These are phyloP conservation scores for Pongo abelii DNA, from an alignment of 2,113 vertebrate species.

Conservation along the genomic window DNA sequence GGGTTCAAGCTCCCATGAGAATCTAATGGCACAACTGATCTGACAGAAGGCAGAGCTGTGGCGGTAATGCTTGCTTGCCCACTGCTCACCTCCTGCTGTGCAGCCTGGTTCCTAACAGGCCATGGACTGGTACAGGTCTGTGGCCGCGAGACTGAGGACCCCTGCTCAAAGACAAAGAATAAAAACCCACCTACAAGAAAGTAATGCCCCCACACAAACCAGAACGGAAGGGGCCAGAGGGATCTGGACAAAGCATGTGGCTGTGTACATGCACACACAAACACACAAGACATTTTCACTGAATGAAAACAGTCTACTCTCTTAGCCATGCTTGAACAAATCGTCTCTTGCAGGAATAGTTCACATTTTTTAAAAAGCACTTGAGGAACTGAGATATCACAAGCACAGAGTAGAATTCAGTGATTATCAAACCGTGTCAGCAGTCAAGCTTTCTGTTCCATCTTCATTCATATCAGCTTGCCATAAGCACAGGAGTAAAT, in stretches of 20 bases:
- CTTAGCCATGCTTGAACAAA: background rate
- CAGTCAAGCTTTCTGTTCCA: background rate
- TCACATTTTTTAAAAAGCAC: background rate
- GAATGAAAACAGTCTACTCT: background rate
- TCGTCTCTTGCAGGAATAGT: too few species aligned
- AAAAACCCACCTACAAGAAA: background rate
- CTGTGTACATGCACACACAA: rapidly evolving
- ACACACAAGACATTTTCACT: background rate
- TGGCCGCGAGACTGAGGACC: too few species aligned
- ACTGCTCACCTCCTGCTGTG: too few species aligned
- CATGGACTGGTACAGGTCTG: too few species aligned
- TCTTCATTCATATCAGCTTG: background rate
- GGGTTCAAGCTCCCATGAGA: too few species aligned
- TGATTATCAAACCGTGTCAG: background rate
- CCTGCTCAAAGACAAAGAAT: background rate
- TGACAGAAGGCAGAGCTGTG: too few species aligned
- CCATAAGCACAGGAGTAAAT: background rate
- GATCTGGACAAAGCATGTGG: rapidly evolving
- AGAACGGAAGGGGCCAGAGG: background rate
- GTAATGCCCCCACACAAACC: background rate
- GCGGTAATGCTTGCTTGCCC: too few species aligned
- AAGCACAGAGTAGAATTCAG: background rate
- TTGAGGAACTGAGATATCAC: background rate
- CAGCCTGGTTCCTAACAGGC: too few species aligned
- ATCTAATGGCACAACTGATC: too few species aligned